Conservation (phyloP, 2,888 invertebrate genomes). For the Siphonodentalium dalli region DNA sequence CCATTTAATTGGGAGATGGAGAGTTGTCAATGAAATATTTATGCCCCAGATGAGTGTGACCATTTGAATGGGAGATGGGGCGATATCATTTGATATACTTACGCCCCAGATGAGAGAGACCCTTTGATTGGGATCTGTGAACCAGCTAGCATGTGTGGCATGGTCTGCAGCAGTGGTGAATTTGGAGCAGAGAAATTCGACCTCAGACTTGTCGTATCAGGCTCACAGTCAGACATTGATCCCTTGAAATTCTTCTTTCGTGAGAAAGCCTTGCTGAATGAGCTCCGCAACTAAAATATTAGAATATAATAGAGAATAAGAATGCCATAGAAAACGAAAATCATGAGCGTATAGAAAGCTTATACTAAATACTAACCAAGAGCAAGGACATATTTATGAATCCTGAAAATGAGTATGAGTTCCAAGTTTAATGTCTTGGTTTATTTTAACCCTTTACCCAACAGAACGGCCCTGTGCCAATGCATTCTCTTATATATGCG, state of each 20-base stretch:
- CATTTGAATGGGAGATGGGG: not conserved
- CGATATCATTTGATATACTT: conserved; percentile 52
- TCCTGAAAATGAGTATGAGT: too few species aligned
- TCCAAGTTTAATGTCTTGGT: too few species aligned
- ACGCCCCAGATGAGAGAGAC: conserved; percentile 68
- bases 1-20: not conserved
- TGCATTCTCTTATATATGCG: too few species aligned
- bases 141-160: conserved; percentile 41
- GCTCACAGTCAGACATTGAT: conserved; percentile 69
- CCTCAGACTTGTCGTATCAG: conserved; percentile 60
- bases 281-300: conserved; percentile 79
- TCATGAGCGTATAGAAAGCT: too few species aligned
- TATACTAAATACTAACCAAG: too few species aligned
- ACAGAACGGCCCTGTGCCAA: too few species aligned
- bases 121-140: conserved; percentile 56
- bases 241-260: conserved; percentile 66
- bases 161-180: conserved; percentile 68
- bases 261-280: conserved; percentile 97
- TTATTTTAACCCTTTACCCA: too few species aligned
- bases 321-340: not conserved
- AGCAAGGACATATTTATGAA: too few species aligned
- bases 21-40: conserved; percentile 48
- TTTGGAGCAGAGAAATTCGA: conserved; percentile 69
- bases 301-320: not conserved
- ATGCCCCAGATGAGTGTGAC: conserved; percentile 65